Evolutionary conservation across 23 tunicate species (phyloP), one percentile per base, ranked within the genome.

Genomic region (Aplidium turbinatum): DNA sequence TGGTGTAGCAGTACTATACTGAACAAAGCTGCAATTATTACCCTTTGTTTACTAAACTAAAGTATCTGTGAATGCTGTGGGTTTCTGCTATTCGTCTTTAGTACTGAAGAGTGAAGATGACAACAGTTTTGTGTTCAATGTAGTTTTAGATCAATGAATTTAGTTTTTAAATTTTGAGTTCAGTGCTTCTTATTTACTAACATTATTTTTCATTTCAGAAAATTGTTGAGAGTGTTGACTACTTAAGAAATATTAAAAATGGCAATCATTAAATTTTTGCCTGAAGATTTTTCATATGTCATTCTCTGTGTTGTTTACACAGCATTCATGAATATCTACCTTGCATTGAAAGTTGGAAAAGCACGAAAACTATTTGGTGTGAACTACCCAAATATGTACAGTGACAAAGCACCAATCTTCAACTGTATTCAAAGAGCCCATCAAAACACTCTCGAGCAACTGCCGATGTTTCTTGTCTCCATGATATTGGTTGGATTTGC

Each of bases 351-450:
- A 57, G 96, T 88, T 19, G 87, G 82, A 1, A 75, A 82, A 76
- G 79, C 78, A 45, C 57, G 96, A 35, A 88, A 88, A 67, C 76
- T 75, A 79, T 75, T 42, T 40, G 82, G 68, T 6, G 96, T 88
- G 9, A 23, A 32, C 18, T 88, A 88, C 35, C 96, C 96, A 33
- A 57, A 72, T 23, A 76, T 88, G 89, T 88, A 88, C 79, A 82
- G 89, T 36, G 74, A 73, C 3, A 81, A 85, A 24, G 70, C 68
- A 5, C 33, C 68, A 26, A 47, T 70, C 19, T 88, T 88, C 79
- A 88, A 88, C 84, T 88, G 96, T 58, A 52, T 75, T 35, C 89
- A 88, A 36, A 46, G 96, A 34, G 96, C 96, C 25, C 96, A 88
- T 45, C 96, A 88, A 66, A 88, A 88, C 56, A 83, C 90, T 13